These are phyloP conservation scores for Elegia similella DNA, from an alignment of 2,888 invertebrate genomes.

Conservation along the genomic window DNA sequence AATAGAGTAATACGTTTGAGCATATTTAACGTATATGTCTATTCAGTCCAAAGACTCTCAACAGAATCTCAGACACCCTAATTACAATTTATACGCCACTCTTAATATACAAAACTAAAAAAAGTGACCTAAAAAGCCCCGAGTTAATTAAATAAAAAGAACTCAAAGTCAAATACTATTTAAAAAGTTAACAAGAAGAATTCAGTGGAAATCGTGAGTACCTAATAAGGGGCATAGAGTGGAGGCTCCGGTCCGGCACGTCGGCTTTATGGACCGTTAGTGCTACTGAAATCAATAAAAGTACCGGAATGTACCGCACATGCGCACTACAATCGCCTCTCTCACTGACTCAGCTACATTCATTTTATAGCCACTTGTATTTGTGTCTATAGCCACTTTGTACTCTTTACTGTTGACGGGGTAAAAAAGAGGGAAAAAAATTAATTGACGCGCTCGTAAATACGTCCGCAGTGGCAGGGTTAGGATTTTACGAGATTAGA, in stretches of 20 bases:
- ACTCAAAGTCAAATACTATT: slow-evolving; percentile 44
- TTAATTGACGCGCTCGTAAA: slow-evolving; percentile 61
- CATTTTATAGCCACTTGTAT: slow-evolving; percentile 81
- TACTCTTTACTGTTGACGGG: slow-evolving; percentile 71
- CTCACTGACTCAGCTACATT: slow-evolving; percentile 78
- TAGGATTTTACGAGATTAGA: slow-evolving; percentile 33
- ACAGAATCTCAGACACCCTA: background rate
- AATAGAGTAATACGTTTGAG: too few relatives aligned
- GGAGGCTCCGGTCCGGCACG: slow-evolving; percentile 74
- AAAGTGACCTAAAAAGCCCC: slow-evolving; percentile 23
- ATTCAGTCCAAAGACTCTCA: background rate
- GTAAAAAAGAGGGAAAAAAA: slow-evolving; percentile 60
- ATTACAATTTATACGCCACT: background rate
- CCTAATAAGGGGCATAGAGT: slow-evolving; percentile 75
- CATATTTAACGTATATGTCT: too few relatives aligned
- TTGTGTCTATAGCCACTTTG: slow-evolving; percentile 77
- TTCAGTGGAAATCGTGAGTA: slow-evolving; percentile 71
- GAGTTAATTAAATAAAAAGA: slow-evolving; percentile 34
- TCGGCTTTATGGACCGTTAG: slow-evolving; percentile 83
- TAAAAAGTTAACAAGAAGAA: slow-evolving; percentile 75
- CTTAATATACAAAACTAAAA: background rate
- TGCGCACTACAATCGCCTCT: slow-evolving; percentile 66
- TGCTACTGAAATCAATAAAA: slow-evolving; percentile 88
- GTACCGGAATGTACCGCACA: slow-evolving; percentile 82
- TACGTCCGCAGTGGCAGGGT: slow-evolving; percentile 46